These are phyloP conservation scores for Andrena praecox DNA, from an alignment of 2,888 invertebrate species.

Conservation along the genomic window DNA sequence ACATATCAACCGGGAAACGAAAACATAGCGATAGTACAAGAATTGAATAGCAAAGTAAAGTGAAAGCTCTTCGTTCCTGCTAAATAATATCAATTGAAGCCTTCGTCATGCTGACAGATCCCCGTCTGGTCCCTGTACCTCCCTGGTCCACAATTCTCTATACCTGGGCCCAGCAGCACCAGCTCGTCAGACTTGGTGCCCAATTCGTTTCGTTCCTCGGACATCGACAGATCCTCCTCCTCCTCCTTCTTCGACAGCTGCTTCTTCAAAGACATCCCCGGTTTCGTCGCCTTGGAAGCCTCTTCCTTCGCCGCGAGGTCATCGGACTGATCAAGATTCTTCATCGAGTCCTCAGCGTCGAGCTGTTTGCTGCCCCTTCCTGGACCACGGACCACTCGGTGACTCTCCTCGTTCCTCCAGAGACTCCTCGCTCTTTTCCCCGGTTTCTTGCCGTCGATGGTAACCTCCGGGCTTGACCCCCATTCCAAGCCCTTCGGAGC, in stretches of 20 bases:
- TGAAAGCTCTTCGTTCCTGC: background rate
- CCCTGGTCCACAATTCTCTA: constrained; percentile 92
- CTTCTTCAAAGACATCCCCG: constrained; percentile 64
- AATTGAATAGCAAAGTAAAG: background rate
- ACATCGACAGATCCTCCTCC: constrained; percentile 13
- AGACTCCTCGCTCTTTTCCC: constrained; percentile 30
- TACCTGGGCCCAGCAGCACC: constrained; percentile 88
- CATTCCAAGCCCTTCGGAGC: constrained; percentile 32
- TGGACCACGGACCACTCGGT: background rate
- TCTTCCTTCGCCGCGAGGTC: constrained; percentile 38
- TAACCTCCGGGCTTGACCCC: background rate
- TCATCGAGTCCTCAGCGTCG: background rate
- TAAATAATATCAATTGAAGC: constrained; percentile 47
- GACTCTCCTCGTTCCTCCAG: constrained; percentile 5
- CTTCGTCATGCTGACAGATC: constrained; percentile 85
- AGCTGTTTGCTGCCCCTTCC: background rate
- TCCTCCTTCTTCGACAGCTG: constrained; percentile 54
- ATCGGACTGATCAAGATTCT: constrained; percentile 29
- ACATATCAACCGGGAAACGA: background rate
- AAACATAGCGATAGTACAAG: background rate
- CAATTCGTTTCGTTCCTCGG: constrained; percentile 48
- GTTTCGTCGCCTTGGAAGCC: constrained; percentile 17
- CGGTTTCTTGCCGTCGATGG: background rate
- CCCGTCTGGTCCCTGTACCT: constrained; percentile 89
- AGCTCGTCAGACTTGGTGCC: constrained; percentile 80